Conservation (phyloP, 2,797 vertebrate genomes). For the Sebastes minor region DNA sequence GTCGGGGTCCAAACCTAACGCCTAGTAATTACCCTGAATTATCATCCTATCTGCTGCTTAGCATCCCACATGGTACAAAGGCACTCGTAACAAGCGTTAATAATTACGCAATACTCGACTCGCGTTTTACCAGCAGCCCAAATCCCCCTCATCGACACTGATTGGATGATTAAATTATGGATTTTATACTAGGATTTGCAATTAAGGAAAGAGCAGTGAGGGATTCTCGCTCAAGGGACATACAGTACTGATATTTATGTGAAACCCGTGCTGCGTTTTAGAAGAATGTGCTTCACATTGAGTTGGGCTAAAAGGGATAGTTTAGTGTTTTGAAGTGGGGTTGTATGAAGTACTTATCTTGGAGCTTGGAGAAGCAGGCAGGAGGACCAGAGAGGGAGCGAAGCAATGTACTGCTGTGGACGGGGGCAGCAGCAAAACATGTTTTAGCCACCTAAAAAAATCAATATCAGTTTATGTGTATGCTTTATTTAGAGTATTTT, state of each 20-base stretch:
- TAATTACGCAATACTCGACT: conserved; percentile 50
- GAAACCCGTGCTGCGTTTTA: neutral
- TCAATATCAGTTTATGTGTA: too few relatives aligned
- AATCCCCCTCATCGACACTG: conserved; percentile 54
- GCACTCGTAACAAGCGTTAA: conserved; percentile 57
- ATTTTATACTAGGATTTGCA: conserved; percentile 65
- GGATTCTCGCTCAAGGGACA: conserved; percentile 34
- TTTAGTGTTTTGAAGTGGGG: too few relatives aligned
- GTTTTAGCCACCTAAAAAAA: too few relatives aligned
- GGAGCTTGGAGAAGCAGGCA: too few relatives aligned
- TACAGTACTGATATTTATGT: conserved; percentile 31
- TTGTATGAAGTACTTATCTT: too few relatives aligned
- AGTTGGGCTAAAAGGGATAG: neutral
- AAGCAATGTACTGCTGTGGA: too few relatives aligned
- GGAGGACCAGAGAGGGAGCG: too few relatives aligned
- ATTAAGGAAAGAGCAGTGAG: conserved; percentile 47
- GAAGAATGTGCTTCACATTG: neutral
- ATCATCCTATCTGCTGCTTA: conserved; percentile 55
- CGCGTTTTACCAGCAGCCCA: conserved; percentile 47
- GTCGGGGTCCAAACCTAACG: conserved; percentile 32
- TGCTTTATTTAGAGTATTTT: too few relatives aligned
- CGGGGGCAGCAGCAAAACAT: too few relatives aligned
- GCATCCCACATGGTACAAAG: conserved; percentile 42
- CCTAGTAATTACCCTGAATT: conserved; percentile 50
- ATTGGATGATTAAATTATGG: conserved; percentile 71